Percentiles rank a stretch among this genome's conserved stretches.
Evolutionary conservation across 2,113 vertebrate species (phyloP).

Genomic region (Psilopsiagon aurifrons): DNA sequence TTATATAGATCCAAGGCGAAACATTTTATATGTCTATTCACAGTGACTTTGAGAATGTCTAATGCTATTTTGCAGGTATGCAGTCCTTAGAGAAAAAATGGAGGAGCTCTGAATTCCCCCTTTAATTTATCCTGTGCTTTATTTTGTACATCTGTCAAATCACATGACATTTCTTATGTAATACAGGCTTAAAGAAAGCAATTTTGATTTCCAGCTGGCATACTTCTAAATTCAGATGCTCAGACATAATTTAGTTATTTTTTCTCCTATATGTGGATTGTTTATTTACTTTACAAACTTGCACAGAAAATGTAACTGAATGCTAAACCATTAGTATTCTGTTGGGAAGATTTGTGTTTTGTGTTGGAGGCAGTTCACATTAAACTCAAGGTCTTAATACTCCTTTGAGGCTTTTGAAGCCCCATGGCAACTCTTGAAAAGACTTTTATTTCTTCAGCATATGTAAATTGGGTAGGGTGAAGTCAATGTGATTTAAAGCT

Average conservation of each 20-base stretch:
- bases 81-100: not conserved
- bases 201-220: not conserved
- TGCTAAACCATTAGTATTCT: constrained; percentile 73
- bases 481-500: constrained; percentile 79
- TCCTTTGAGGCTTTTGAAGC: constrained; percentile 68
- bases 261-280: not conserved
- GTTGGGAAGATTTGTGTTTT: constrained; percentile 67
- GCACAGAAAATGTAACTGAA: constrained; percentile 56
- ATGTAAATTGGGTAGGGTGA: constrained; percentile 75
- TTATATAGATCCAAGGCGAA: not conserved
- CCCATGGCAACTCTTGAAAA: constrained; percentile 73
- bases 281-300: constrained; percentile 52
- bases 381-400: constrained; percentile 77
- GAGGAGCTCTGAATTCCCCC: not conserved
- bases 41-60: constrained; percentile 16
- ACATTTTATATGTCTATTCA: not conserved
- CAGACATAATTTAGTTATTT: constrained; percentile 22
- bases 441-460: constrained; percentile 77
- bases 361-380: constrained; percentile 68
- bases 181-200: not conserved
- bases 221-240: not conserved
- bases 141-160: constrained; percentile 2
- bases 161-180: not conserved
- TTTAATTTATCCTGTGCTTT: not conserved
- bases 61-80: constrained; percentile 4